phyloP scores from a whole-genome alignment of 2,797 vertebrate genomes.

The Notamacropus eugenii region DNA sequence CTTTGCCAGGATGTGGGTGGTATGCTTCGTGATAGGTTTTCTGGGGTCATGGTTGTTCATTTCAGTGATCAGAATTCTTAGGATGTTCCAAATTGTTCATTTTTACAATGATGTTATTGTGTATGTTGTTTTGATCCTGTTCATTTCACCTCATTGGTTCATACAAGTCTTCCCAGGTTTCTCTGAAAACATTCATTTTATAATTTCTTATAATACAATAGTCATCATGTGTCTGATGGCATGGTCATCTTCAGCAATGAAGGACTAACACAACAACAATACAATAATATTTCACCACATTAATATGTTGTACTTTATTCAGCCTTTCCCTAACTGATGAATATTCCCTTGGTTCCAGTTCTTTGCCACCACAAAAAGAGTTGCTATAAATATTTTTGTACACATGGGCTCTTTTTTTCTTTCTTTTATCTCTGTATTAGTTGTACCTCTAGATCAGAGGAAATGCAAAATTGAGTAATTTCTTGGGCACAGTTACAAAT shows the following conservation, averaged over 20 bases:
- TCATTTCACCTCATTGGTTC: not conserved
- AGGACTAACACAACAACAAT: not conserved
- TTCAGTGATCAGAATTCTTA: not conserved
- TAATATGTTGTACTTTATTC: not conserved
- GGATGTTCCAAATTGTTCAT: not conserved
- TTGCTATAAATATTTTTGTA: not conserved
- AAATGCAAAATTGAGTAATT: not conserved
- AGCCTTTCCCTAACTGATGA: not conserved
- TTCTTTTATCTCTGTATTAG: not conserved
- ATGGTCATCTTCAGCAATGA: too few relatives aligned
- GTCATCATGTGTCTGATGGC: too few relatives aligned
- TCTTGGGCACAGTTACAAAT: not conserved
- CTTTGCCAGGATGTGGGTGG: not conserved
- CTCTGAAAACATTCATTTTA: not conserved
- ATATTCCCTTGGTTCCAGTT: not conserved
- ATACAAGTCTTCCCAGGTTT: not conserved
- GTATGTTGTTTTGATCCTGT: not conserved
- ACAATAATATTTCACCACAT: not conserved
- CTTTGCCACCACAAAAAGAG: not conserved
- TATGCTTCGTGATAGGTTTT: not conserved
- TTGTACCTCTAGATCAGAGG: not conserved
- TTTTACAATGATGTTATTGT: not conserved
- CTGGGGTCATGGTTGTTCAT: not conserved
- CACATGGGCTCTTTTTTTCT: not conserved
- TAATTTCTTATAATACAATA: not conserved